Percentiles rank a stretch among this genome's conserved stretches.
Conservation (phyloP, 2,113 vertebrate species). For the Ptilorrhoa leucosticta region DNA sequence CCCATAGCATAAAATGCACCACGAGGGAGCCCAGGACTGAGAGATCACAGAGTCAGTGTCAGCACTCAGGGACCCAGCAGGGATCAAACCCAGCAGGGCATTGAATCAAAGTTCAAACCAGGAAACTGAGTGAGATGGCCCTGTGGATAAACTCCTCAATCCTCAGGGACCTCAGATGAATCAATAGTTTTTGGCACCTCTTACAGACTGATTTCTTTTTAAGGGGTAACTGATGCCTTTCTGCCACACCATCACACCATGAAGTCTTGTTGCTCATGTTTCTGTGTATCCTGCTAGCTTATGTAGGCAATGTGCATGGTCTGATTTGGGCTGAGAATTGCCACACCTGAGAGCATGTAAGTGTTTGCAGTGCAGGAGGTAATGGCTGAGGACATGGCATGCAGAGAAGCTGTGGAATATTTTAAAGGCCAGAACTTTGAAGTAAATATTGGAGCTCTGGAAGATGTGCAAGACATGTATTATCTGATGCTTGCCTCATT, state of each 20-base stretch:
- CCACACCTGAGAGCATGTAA: neutral
- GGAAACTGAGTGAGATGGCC: neutral
- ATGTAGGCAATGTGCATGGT: accelerated
- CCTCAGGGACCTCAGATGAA: neutral
- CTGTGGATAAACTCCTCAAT: neutral
- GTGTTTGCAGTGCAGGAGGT: neutral
- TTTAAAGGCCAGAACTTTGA: neutral
- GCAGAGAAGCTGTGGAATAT: neutral
- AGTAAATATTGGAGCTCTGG: neutral
- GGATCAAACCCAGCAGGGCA: neutral
- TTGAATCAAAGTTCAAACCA: neutral
- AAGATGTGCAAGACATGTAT: neutral
- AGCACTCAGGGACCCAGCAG: neutral
- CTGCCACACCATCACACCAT: accelerated
- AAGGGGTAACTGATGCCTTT: neutral
- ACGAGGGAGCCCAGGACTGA: neutral
- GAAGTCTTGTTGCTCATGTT: neutral
- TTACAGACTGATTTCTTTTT: neutral
- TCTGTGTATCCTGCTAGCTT: neutral
- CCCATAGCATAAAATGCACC: neutral
- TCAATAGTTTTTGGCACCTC: neutral
- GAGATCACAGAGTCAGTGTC: neutral
- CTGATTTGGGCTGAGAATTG: neutral
- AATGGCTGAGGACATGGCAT: neutral
- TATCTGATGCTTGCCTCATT: neutral